phyloP scores from a whole-genome alignment of 2,113 vertebrate species.

The Cisticola juncidis region DNA sequence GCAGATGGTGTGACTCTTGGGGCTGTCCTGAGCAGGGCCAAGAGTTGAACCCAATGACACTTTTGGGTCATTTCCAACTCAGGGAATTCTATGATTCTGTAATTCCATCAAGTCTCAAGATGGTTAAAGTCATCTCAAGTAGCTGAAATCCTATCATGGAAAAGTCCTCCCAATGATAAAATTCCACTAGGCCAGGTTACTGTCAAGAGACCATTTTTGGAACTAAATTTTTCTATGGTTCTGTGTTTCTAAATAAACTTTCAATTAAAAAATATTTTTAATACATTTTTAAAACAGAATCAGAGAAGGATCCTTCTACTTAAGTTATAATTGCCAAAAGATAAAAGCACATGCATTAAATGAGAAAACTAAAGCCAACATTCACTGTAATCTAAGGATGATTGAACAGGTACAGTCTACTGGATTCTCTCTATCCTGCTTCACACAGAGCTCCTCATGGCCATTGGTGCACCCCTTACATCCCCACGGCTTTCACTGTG shows the following conservation, averaged over 20 bases:
- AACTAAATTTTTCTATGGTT: neutral
- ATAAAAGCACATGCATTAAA: neutral
- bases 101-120: neutral
- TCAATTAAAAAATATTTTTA: neutral
- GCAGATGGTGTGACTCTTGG: neutral
- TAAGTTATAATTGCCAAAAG: neutral
- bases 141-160: neutral
- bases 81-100: neutral
- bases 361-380: neutral
- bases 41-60: neutral
- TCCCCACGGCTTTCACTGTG: neutral
- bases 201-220: neutral
- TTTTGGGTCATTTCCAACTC: neutral
- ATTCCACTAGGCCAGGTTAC: neutral
- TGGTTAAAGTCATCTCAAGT: neutral
- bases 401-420: neutral
- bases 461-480: neutral
- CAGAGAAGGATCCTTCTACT: neutral
- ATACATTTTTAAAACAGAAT: neutral
- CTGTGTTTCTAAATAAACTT: neutral
- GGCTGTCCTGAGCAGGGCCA: neutral
- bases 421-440: neutral
- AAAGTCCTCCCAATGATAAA: neutral
- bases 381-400: neutral
- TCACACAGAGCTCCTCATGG: neutral